Percentiles rank a stretch among this genome's conserved stretches.
These are phyloP conservation scores for Cyanistes caeruleus DNA, from an alignment of 2,113 vertebrate genomes.

Conservation along the genomic window DNA sequence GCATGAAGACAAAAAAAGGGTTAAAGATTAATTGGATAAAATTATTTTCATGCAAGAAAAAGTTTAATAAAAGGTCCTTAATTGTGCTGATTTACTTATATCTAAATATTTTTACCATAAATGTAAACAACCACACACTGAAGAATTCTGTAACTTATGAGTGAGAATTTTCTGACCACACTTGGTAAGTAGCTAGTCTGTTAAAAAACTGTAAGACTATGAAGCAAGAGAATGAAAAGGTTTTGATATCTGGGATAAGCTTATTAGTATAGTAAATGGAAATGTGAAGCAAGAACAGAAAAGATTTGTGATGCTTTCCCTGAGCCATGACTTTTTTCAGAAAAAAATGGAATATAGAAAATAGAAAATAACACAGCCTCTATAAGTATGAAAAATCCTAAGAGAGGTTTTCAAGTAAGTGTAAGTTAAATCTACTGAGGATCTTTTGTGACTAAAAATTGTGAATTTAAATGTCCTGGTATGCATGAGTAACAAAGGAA, in stretches of 20 bases:
- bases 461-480: background rate
- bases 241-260: background rate
- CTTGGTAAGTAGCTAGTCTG: background rate
- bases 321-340: background rate
- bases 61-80: background rate
- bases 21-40: background rate
- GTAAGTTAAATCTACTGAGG: background rate
- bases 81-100: background rate
- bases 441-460: background rate
- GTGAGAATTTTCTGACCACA: background rate
- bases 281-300: background rate
- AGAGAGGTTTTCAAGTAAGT: background rate
- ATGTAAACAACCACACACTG: background rate
- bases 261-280: background rate
- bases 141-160: background rate
- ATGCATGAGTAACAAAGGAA: background rate
- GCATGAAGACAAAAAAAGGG: background rate
- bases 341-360: background rate
- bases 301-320: background rate
- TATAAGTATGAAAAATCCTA: background rate
- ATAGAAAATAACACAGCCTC: background rate
- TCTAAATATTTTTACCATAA: background rate
- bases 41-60: background rate
- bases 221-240: background rate
- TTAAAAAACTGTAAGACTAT: background rate